phyloP scores from a whole-genome alignment of 1,140 invertebrate genomes.

The Adelges cooleyi region DNA sequence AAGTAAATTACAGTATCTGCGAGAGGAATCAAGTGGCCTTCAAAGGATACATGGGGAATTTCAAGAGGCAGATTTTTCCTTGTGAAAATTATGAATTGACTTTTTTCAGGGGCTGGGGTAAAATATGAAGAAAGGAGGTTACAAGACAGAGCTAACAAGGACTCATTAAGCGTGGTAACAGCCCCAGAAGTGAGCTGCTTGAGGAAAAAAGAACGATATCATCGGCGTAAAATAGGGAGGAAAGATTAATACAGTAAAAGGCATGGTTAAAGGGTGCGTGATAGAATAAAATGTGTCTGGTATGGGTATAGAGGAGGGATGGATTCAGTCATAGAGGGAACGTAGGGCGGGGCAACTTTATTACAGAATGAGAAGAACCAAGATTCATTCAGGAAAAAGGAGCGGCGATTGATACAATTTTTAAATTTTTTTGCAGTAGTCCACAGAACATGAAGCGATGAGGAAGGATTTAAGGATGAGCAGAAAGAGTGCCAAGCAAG shows the following conservation, averaged over 20 bases:
- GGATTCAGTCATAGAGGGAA: neutral
- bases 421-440: neutral
- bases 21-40: neutral
- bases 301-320: neutral
- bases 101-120: neutral
- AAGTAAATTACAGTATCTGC: neutral
- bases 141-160: neutral
- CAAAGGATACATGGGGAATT: too few relatives aligned
- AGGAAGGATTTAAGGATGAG: neutral
- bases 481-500: neutral
- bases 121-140: neutral
- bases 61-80: neutral
- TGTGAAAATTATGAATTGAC: neutral
- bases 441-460: neutral
- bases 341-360: neutral
- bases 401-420: neutral
- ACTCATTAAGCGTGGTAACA: neutral
- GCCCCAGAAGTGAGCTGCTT: neutral
- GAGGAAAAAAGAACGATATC: neutral
- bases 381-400: neutral
- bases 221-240: neutral
- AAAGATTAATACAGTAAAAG: too few relatives aligned
- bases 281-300: neutral
- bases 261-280: neutral
- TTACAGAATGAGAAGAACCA: neutral